Conservation (phyloP, 2,888 invertebrate genomes). For the Microctonus brassicae region DNA sequence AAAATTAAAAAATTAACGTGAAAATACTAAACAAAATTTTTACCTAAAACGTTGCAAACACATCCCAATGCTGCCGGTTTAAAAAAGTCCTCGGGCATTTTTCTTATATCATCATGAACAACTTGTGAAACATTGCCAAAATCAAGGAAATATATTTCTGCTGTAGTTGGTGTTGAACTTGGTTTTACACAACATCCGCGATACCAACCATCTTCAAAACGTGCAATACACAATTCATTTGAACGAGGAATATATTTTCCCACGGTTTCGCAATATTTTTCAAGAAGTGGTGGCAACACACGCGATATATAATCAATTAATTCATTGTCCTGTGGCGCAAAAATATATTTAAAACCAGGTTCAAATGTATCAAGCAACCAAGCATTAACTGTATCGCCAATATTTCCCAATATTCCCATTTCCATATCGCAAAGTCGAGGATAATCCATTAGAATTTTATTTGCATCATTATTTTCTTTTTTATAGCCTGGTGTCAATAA, state of each 20-base stretch:
- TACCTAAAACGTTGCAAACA: conserved; percentile 55
- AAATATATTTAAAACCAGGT: conserved; percentile 42
- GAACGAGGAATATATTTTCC: conserved; percentile 61
- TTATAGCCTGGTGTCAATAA: conserved; percentile 55
- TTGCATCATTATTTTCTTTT: conserved; percentile 27
- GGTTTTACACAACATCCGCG: conserved; percentile 56
- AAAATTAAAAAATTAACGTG: not conserved
- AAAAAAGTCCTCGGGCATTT: conserved; percentile 62
- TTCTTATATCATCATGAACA: conserved; percentile 57
- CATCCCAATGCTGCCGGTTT: conserved; percentile 48
- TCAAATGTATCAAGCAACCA: conserved; percentile 38
- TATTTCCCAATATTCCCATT: conserved; percentile 49
- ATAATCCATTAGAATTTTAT: not conserved
- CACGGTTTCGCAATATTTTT: conserved; percentile 53
- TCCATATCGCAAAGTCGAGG: conserved; percentile 41
- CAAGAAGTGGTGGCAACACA: conserved; percentile 52
- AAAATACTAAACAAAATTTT: not conserved
- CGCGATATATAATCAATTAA: conserved; percentile 48
- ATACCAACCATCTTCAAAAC: conserved; percentile 57
- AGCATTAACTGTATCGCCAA: conserved; percentile 48
- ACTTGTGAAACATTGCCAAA: conserved; percentile 60
- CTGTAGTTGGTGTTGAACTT: conserved; percentile 40
- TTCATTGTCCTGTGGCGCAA: conserved; percentile 50
- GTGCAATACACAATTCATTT: conserved; percentile 62
- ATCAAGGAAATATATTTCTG: conserved; percentile 60